Evolutionary conservation across 2,113 vertebrate genomes (phyloP), one percentile per base, ranked within the genome.

Genomic region (Rostratula benghalensis): DNA sequence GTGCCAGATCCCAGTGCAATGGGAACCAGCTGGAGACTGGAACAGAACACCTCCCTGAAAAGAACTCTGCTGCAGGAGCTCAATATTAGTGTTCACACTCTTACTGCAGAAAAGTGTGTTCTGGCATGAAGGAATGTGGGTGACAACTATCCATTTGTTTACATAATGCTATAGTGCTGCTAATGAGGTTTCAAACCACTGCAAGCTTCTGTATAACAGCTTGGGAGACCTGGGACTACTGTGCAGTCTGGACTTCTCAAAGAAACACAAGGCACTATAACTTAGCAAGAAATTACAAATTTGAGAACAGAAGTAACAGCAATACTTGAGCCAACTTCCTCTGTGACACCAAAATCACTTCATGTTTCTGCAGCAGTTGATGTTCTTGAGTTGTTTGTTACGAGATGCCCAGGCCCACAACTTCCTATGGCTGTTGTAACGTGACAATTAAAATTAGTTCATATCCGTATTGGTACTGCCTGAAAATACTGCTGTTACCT

Each of bases 61-160:
- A 53, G 23, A n/a, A 30, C 33, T 20, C 19, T 31, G 56, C 78
- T 63, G 74, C 61, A 18, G 1, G 10, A 25, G 56, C 43, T 21
- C 24, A 5, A 51, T 18, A 7, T 13, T 25, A 41, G 21, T 9
- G 3, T 39, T 61, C 23, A 4, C 6, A 1, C 2, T 4, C 5
- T 43, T 35, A 9, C n/a, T 24, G 37, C 3, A 1, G 9, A 2
- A 1, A 35, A 27, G 1, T 1, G 28, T 0, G 0, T 2, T 23
- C 11, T 37, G 67, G 13, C 35, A 21, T 6, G 31, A 80, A 11
- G 68, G 69, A 30, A 9, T 7, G 1, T 2, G 46, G 16, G 39
- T 8, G 21, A 22, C 3, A 5, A 9, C 24, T 5, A 0, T 17
- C 14, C 6, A 2, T 37, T 48, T 11, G 3, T 5, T 37, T 59